These are phyloP conservation scores for Peromyscus aztecus DNA, from an alignment of 2,797 vertebrate species.

Conservation along the genomic window DNA sequence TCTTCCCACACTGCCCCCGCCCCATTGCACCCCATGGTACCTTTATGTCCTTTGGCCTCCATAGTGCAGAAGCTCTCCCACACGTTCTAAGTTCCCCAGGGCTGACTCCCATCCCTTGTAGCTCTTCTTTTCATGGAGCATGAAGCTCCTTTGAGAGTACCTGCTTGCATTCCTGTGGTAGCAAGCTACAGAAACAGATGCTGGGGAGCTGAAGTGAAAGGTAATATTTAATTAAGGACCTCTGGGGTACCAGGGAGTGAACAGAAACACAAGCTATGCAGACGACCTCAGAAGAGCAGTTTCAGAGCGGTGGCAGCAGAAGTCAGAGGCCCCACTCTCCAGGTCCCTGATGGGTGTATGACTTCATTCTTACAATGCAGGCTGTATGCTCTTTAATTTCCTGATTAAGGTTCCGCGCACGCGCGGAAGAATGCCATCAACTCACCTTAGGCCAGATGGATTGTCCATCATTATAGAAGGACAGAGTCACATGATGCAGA, in stretches of 20 bases:
- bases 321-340: background rate
- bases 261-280: background rate
- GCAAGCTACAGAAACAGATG: background rate
- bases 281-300: background rate
- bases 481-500: background rate
- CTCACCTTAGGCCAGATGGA: background rate
- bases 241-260: background rate
- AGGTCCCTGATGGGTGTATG: too few relatives aligned
- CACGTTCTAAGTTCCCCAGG: background rate
- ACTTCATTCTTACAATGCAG: too few relatives aligned
- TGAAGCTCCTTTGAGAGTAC: background rate
- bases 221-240: background rate
- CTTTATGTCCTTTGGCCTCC: background rate
- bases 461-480: background rate
- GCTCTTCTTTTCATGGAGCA: background rate
- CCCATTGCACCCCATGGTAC: background rate
- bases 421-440: background rate
- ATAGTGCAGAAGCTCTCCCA: background rate
- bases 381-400: background rate
- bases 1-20: background rate
- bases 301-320: background rate
- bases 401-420: background rate
- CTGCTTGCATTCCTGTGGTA: background rate
- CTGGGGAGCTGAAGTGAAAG: background rate
- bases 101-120: background rate